phyloP scores from a whole-genome alignment of 30 jellyfish, hydroid and myxozoan species.

The Aurelia sp. region DNA sequence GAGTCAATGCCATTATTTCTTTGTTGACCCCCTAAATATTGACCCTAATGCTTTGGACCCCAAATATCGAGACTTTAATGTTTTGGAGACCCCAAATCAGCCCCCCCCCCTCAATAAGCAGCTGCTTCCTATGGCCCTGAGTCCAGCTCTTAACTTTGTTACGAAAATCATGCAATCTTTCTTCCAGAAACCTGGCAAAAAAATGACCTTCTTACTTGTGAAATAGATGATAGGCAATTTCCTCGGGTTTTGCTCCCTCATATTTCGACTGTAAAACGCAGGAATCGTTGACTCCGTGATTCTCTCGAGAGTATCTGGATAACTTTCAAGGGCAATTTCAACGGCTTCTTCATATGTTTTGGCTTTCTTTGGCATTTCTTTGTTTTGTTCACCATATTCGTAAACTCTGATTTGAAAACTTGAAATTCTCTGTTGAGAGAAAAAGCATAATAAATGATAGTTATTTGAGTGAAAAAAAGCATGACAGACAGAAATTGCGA shows the following conservation, averaged over 20 bases:
- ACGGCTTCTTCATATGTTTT: slow-evolving; percentile 52
- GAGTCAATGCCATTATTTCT: too few relatives aligned
- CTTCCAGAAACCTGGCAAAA: not conserved
- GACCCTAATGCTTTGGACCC: too few relatives aligned
- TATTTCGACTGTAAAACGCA: slow-evolving; percentile 47
- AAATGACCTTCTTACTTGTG: slow-evolving; percentile 30
- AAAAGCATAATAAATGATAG: too few relatives aligned
- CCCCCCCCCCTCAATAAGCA: too few relatives aligned
- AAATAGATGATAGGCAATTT: slow-evolving; percentile 68
- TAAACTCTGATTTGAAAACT: slow-evolving; percentile 55
- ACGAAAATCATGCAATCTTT: not conserved
- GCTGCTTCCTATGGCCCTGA: too few relatives aligned
- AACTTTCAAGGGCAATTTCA: slow-evolving; percentile 65
- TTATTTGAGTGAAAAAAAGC: too few relatives aligned
- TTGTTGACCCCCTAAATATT: too few relatives aligned
- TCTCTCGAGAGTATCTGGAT: slow-evolving; percentile 56
- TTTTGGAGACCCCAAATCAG: too few relatives aligned
- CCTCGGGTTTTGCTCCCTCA: slow-evolving; percentile 62
- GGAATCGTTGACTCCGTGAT: slow-evolving; percentile 57
- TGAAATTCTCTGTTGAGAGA: not conserved
- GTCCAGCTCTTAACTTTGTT: not conserved
- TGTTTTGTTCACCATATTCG: slow-evolving; percentile 66
- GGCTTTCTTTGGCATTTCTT: slow-evolving; percentile 43
- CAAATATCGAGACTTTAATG: too few relatives aligned
- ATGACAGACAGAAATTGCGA: too few relatives aligned